These are phyloP conservation scores for Phymastichus coffea DNA, from an alignment of 1,140 invertebrate genomes.

Conservation along the genomic window DNA sequence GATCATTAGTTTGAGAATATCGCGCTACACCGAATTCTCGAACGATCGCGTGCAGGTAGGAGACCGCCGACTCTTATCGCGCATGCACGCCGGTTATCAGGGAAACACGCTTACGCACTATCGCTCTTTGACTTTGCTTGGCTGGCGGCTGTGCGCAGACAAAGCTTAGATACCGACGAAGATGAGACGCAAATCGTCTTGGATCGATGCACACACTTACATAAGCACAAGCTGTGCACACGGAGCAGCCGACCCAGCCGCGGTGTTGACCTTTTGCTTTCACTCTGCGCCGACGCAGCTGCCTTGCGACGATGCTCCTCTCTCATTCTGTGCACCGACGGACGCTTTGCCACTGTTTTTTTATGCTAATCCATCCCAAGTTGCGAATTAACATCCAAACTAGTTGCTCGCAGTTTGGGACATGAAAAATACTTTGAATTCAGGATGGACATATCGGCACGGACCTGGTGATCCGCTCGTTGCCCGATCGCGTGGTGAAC, in stretches of 20 bases:
- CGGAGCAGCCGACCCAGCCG: constrained; percentile 41
- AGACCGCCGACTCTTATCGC: no score
- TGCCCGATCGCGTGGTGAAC: constrained; percentile 67
- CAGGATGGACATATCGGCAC: constrained; percentile 90
- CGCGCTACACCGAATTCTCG: no score
- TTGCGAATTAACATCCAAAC: background rate
- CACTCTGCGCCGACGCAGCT: constrained; percentile 38
- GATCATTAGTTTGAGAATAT: no score
- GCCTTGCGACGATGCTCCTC: constrained; percentile 22
- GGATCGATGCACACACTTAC: background rate
- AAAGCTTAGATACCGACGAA: no score
- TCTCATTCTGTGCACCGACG: constrained; percentile 21
- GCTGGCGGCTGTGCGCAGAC: background rate
- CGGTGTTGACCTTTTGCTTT: constrained; percentile 57
- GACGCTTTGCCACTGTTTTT: no score
- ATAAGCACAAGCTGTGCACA: constrained; percentile 6
- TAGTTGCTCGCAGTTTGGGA: background rate
- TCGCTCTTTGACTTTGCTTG: no score
- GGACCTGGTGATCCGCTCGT: constrained; percentile 81
- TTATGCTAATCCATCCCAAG: background rate
- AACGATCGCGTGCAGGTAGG: no score
- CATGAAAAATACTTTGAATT: background rate
- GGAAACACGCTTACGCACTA: no score
- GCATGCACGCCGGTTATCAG: no score
- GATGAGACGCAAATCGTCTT: background rate